These are phyloP conservation scores for Aldrovandia affinis DNA, from an alignment of 2,797 vertebrate genomes.

Conservation along the genomic window DNA sequence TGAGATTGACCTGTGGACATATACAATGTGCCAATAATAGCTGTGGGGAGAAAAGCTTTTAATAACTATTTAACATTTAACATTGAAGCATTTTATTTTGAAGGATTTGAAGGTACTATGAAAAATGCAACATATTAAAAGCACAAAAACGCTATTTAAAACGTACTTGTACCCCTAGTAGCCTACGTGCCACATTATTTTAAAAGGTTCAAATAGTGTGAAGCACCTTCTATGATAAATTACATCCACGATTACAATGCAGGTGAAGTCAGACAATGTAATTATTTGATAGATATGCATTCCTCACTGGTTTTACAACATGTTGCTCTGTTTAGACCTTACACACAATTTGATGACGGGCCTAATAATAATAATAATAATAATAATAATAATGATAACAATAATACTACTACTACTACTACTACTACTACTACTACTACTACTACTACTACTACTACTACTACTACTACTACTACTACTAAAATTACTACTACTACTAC, in stretches of 20 bases:
- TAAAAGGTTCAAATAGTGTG: background rate
- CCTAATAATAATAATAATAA: background rate
- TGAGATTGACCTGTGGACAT: conserved; percentile 14
- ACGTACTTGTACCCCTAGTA: background rate
- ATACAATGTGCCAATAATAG: background rate
- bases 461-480: no score
- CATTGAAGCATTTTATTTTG: background rate
- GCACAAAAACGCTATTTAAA: background rate
- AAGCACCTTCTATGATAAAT: background rate
- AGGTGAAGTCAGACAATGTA: background rate
- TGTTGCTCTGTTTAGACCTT: background rate
- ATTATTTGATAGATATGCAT: background rate
- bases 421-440: background rate
- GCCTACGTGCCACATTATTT: background rate
- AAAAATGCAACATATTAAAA: background rate
- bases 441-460: conserved; percentile 5
- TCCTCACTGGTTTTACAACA: background rate
- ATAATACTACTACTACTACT: background rate
- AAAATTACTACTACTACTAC: no score
- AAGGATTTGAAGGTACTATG: background rate
- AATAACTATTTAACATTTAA: background rate
- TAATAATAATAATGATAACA: background rate
- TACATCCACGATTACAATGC: background rate
- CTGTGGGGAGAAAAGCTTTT: background rate
- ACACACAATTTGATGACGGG: background rate